These are phyloP conservation scores for Diarsia mendica DNA, from an alignment of 2,888 invertebrate genomes.

Conservation along the genomic window DNA sequence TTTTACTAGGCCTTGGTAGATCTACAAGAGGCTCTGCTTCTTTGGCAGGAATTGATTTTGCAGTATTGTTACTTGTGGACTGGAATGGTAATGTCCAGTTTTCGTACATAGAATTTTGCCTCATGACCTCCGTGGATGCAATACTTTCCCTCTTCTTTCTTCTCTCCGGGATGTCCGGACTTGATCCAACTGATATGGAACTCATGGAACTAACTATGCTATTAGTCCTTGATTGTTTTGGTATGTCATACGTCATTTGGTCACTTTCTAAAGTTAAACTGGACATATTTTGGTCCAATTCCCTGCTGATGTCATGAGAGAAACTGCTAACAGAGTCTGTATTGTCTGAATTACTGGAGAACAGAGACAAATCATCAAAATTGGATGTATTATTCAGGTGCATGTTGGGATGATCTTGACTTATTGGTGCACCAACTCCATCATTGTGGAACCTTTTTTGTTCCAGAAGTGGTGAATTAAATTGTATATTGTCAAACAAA, in stretches of 20 bases:
- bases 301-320: constrained; percentile 78
- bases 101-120: constrained; percentile 84
- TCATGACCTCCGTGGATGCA: constrained; percentile 73
- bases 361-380: constrained; percentile 82
- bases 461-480: constrained; percentile 91
- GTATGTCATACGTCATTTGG: constrained; percentile 83
- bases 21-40: constrained; percentile 17
- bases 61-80: constrained; percentile 49
- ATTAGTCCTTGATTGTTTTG: constrained; percentile 79
- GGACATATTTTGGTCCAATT: constrained; percentile 72
- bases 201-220: constrained; percentile 76
- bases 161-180: constrained; percentile 81
- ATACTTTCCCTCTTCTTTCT: constrained; percentile 75
- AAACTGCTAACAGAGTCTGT: constrained; percentile 82
- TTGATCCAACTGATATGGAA: constrained; percentile 65
- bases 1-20: constrained; percentile 82
- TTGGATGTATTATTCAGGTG: constrained; percentile 78
- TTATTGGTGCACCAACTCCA: constrained; percentile 56
- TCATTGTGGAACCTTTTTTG: constrained; percentile 81
- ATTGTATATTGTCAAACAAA: constrained; percentile 92
- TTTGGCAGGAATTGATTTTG: constrained; percentile 46
- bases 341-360: constrained; percentile 84
- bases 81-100: constrained; percentile 81
- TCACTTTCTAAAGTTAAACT: constrained; percentile 71
- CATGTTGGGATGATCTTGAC: constrained; percentile 72